Evolutionary conservation across 2,888 invertebrate genomes (phyloP), one percentile per base, ranked within the genome.

Genomic region (Lasioglossum oenotherae): DNA sequence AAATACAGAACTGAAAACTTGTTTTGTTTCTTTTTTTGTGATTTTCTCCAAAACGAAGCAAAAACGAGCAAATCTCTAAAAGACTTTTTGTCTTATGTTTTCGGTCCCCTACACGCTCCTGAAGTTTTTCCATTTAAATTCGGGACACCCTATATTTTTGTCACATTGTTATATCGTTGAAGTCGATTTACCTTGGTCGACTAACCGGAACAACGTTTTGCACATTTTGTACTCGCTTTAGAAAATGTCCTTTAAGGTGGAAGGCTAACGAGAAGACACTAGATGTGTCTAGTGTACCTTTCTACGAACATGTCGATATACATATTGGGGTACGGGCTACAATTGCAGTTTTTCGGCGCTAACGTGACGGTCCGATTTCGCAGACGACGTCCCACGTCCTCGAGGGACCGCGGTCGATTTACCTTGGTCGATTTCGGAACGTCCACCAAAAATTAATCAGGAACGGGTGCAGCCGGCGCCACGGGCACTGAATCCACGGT

Each of bases 391-490:
- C 8, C 23, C 4, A 4, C 10, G 35, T 69, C 23, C 23, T 16
- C 1, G 16, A 38, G 44, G 60, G 38, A 46, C 23, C 46, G 14
- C 57, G 31, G 49, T 77, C 73, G 73, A 77, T 82, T 83, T 84
- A 84, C 84, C 84, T 84, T 79, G 44, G 41, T 57, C 27, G 5
- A 60, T 27, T 71, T 41, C 53, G 14, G 64, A 31, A 38, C 27
- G 49, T 49, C 27, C 35, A 8, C 14, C 74, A 27, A 12, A 14
- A 60, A 71, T 82, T 81, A 31, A 64, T 78, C 84, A 44, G 31
- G 78, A 35, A 75, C 38, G 71, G 14, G 41, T 41, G 10, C n/a
- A n/a, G 41, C 41, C 71, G 60, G 23, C 53, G 53, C 53, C 53
- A n/a, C 23, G 53, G 23, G 53, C 53, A 53, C 53, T 53, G 23